Percentiles rank a stretch among this genome's conserved stretches.
Conservation (phyloP, 2,797 vertebrate genomes). For the Spinus olivaceus region DNA sequence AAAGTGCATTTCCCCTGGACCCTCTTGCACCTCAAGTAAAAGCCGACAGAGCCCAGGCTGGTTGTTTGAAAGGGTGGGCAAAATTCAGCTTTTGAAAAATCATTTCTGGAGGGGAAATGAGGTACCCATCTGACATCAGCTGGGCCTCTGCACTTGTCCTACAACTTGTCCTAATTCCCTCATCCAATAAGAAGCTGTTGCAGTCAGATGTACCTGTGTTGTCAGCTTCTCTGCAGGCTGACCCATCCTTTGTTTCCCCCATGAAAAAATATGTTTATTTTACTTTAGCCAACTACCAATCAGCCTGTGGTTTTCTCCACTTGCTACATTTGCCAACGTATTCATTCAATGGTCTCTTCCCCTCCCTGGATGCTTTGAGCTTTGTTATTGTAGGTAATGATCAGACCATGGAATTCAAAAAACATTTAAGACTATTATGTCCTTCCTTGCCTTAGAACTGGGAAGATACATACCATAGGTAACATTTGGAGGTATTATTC, state of each 20-base stretch:
- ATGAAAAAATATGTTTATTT: background rate
- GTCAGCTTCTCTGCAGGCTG: background rate
- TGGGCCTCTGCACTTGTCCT: background rate
- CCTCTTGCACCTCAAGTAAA: background rate
- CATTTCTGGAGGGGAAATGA: background rate
- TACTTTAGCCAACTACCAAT: background rate
- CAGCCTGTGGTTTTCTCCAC: background rate
- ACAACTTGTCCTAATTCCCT: background rate
- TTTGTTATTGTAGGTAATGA: background rate
- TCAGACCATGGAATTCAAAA: background rate
- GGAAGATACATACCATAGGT: background rate
- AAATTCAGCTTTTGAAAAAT: background rate
- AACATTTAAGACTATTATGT: background rate
- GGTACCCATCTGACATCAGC: background rate
- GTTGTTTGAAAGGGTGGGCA: background rate
- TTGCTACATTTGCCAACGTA: background rate
- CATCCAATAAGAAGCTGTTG: background rate
- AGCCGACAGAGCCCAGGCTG: background rate
- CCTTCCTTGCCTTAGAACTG: background rate
- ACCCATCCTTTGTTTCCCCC: background rate
- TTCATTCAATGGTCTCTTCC: background rate
- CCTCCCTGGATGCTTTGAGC: background rate
- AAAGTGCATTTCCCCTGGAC: background rate
- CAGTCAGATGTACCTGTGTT: background rate
- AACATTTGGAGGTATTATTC: background rate